Evolutionary conservation across 2,113 vertebrate genomes (phyloP).

Genomic region (Ploceus nigricollis): DNA sequence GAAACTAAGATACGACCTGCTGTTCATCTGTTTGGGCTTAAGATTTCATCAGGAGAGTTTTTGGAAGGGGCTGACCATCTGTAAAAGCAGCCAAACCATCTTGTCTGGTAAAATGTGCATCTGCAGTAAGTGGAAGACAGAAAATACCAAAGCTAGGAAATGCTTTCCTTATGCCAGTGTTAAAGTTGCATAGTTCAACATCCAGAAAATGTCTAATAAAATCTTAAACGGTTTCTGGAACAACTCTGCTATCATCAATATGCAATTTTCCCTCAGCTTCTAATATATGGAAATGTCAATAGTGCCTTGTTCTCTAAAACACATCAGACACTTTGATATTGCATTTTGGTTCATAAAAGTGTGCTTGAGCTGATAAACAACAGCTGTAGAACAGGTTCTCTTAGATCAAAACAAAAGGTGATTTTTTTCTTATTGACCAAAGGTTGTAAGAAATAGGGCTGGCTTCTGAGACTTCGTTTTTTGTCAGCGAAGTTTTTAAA

Average conservation of each 20-base stretch:
- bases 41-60: neutral
- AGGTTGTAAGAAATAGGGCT: neutral
- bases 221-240: neutral
- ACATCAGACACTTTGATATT: neutral
- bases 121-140: neutral
- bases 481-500: neutral
- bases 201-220: neutral
- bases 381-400: neutral
- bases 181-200: neutral
- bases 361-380: conserved; percentile 3
- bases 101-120: neutral
- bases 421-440: neutral
- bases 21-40: neutral
- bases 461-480: neutral
- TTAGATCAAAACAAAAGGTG: neutral
- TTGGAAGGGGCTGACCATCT: neutral
- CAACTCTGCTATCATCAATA: neutral
- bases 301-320: neutral
- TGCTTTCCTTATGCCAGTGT: neutral
- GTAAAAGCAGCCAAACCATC: neutral
- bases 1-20: neutral
- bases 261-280: neutral
- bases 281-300: conserved; percentile 22
- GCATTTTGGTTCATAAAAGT: neutral
- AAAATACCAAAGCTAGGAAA: neutral